Base-by-base conservation (phyloP, 2,797 vertebrate genomes). In the Esox lucius region DNA sequence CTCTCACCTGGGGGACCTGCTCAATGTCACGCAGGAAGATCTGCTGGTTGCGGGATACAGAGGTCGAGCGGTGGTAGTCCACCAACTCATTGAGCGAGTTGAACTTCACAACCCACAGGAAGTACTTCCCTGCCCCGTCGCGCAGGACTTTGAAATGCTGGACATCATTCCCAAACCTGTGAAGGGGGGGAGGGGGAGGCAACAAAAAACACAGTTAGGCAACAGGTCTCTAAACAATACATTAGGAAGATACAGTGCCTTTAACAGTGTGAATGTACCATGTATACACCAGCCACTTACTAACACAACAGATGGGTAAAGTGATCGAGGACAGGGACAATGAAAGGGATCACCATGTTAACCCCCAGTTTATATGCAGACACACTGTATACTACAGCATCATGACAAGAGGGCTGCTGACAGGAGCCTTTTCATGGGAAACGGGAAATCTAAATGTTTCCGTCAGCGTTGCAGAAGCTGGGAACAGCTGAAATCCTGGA, bases 61-160 rank as follows among this genome's bases (percentile, higher is more conserved):
- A 99, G 75, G 97, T 99, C 68, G 96, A 96, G 87, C 98, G 96
- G 91, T 99, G 98, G 88, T 99, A 99, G 86, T 98, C 97, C 87
- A 99, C 98, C 89, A 99, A 94, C 92, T 99, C 98, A 75, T 99
- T 99, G 88, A 99, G 93, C 68, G 97, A 99, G 91, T 96, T 98
- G 88, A 99, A 99, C 92, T 99, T 99, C 85, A 99, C 98, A 92
- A 99, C 98, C 98, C 98, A 99, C 72, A 99, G 95, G 91, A 99
- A 99, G 80, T 99, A 99, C 87, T 99, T 99, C 49, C 98, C 98
- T 24, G 98, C 98, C 0, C 98, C 98, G 0, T 99, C 98, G 69
- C 98, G 96, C 80, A 99, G 95, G 87, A 99, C 98, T 87, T 99
- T 99, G 92, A 99, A 99, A 90, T 99, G 98, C 90, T 99, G 98